Evolutionary conservation across 92 coral and sea anemone species (phyloP), one percentile per base, ranked within the genome.

Genomic region (Pocillopora meandrina): DNA sequence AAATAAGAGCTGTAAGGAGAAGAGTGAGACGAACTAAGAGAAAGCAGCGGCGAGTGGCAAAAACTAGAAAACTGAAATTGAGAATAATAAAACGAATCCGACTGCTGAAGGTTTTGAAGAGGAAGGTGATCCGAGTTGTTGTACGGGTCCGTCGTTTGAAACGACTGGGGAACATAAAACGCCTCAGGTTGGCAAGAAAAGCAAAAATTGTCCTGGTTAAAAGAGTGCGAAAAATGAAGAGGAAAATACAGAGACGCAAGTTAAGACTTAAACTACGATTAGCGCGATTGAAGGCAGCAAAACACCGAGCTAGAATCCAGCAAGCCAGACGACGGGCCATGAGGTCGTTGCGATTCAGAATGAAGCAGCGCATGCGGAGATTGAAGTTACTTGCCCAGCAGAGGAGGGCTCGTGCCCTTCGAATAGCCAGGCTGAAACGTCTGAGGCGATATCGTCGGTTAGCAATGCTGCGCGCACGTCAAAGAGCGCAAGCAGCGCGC

Each of bases 1-100:
- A 35, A 56, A 68, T 90, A n/a, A 71, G 87, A n/a, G 81, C 56
- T 16, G 21, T 13, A 7, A 89, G 89, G 59, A 84, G 92, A 78
- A 89, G 31, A 12, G 64, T 61, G 10, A 73, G 66, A 55, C 82
- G 92, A 81, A 49, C 36, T 11, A 82, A 74, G 74, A 70, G 93
- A 33, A 56, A 71, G 33, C 70, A 76, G 36, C 76, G 47, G 13
- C 92, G 90, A 20, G 17, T 85, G 12, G 80, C 74, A 26, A 86
- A 71, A 67, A 82, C 65, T 9, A 63, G 66, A 12, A 70, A 52
- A 81, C 18, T 81, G 11, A 65, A 73, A 74, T 52, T 78, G 56
- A 76, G 88, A n/a, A 76, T 65, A 36, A 69, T 14, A 1, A 81
- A 85, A 79, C 84, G 81, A 9, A 31, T 72, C 42, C 56, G 84